Conservation (phyloP, 2,888 invertebrate species). For the Blastobasis lacticolella region DNA sequence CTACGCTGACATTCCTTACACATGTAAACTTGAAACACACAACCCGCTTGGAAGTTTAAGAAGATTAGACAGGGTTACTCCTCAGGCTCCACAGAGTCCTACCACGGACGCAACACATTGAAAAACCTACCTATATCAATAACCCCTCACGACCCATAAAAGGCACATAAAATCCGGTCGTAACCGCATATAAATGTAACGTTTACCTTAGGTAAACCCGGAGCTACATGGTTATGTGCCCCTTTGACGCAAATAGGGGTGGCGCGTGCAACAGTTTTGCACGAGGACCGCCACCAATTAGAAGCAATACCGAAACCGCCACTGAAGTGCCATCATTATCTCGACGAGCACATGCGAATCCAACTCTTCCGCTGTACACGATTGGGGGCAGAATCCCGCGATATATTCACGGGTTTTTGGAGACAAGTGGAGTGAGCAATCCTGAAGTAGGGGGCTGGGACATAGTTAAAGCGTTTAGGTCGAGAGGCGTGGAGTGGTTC, state of each 20-base stretch:
- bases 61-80: too few relatives aligned
- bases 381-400: slow-evolving; percentile 53
- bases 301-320: slow-evolving; percentile 65
- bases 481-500: slow-evolving; percentile 57
- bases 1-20: too few relatives aligned
- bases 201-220: not conserved
- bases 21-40: too few relatives aligned
- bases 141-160: not conserved
- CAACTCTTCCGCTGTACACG: slow-evolving; percentile 36
- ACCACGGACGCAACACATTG: too few relatives aligned
- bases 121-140: too few relatives aligned
- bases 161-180: not conserved
- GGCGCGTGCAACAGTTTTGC: slow-evolving; percentile 70
- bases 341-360: slow-evolving; percentile 37
- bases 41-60: too few relatives aligned
- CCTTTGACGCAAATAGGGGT: slow-evolving; percentile 40
- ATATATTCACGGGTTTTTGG: slow-evolving; percentile 64
- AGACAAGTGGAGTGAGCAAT: slow-evolving; percentile 73
- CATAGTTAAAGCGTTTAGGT: slow-evolving; percentile 73
- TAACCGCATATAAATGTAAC: not conserved
- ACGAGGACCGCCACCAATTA: slow-evolving; percentile 68
- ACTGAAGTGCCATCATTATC: slow-evolving; percentile 73
- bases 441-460: slow-evolving; percentile 66
- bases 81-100: too few relatives aligned
- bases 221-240: not conserved